Conservation (phyloP, 2,797 vertebrate genomes). For the Salarias fasciatus region DNA sequence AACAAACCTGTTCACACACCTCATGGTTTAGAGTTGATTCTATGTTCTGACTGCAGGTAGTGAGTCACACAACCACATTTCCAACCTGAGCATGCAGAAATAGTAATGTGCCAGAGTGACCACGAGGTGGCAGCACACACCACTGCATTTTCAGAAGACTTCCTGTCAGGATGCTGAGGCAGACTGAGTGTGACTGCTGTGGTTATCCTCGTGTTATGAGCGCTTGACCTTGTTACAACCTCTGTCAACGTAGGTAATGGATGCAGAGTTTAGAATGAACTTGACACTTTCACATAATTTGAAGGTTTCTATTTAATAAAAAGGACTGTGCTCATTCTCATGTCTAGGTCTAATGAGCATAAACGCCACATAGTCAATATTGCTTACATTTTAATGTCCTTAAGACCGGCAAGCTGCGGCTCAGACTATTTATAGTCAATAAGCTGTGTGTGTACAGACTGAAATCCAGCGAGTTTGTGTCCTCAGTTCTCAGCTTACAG, state of each 20-base stretch:
- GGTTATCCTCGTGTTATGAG: background rate
- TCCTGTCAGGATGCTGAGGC: background rate
- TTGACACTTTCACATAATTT: background rate
- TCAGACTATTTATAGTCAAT: conserved; percentile 48
- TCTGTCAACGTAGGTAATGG: background rate
- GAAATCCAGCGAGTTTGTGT: conserved; percentile 40
- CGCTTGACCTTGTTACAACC: background rate
- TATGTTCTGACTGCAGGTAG: conserved; percentile 20
- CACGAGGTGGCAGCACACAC: conserved; percentile 63
- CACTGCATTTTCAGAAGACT: background rate
- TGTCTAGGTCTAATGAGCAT: background rate
- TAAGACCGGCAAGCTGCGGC: conserved; percentile 1
- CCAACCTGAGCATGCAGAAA: conserved; percentile 3
- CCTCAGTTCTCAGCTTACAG: conserved; percentile 55
- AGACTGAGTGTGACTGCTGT: background rate
- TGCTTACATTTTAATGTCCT: conserved; percentile 19
- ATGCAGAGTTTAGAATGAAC: background rate
- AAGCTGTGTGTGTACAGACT: conserved; percentile 33
- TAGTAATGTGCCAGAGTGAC: background rate
- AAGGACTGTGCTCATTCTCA: too few species aligned
- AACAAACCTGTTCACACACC: conserved; percentile 8
- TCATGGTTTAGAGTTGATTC: conserved; percentile 14
- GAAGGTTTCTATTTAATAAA: background rate
- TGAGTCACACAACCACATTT: conserved; percentile 29
- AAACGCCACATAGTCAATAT: conserved; percentile 7